Conservation (phyloP, 1,140 invertebrate species). For the Pogonognathellus flavescens region DNA sequence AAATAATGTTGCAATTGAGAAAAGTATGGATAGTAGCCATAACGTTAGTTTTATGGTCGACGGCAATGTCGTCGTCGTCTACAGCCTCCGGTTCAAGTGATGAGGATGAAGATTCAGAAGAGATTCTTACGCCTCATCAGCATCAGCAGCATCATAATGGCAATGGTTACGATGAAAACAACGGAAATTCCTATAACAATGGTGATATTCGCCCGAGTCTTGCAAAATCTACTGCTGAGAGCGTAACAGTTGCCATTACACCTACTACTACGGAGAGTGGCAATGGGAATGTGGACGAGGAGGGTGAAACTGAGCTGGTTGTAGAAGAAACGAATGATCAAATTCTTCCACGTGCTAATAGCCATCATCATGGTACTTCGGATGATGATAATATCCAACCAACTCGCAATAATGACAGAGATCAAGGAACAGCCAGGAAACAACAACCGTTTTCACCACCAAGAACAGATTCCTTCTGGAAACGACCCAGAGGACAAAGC, state of each 20-base stretch:
- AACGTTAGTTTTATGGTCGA: slow-evolving; percentile 32
- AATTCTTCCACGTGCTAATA: slow-evolving; percentile 13
- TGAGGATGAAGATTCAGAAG: slow-evolving; percentile 17
- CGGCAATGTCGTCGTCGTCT: background rate
- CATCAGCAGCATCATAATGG: slow-evolving; percentile 17
- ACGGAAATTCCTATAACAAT: background rate
- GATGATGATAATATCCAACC: background rate
- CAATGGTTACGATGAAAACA: background rate
- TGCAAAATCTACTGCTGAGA: slow-evolving; percentile 9
- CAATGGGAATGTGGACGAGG: background rate
- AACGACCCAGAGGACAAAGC: slow-evolving; percentile 13
- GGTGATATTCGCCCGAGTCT: background rate
- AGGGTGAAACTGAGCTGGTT: background rate
- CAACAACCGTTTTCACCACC: slow-evolving; percentile 16
- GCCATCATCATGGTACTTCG: background rate
- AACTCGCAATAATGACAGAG: background rate
- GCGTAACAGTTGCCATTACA: background rate
- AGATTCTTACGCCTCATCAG: background rate
- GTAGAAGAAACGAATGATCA: background rate
- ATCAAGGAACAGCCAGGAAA: background rate
- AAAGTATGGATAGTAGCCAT: slow-evolving; percentile 29
- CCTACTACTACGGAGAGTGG: background rate
- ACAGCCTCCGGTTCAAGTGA: background rate
- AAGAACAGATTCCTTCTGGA: slow-evolving; percentile 36
- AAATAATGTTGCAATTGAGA: background rate